Evolutionary conservation across 2,888 invertebrate genomes (phyloP).

Genomic region (Abrostola triplasia): DNA sequence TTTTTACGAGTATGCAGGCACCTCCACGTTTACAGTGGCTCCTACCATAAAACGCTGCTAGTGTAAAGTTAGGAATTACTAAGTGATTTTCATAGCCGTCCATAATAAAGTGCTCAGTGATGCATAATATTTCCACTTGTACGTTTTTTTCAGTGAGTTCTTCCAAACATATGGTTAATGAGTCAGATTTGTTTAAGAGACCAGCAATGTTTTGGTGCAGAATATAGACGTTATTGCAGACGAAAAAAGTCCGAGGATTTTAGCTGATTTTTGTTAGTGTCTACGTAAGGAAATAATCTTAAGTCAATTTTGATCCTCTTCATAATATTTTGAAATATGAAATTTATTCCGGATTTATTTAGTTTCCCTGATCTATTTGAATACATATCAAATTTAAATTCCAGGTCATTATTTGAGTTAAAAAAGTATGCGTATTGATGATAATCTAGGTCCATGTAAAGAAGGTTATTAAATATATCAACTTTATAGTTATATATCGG

Average conservation of each 20-base stretch:
- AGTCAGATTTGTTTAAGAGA: no score
- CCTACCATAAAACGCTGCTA: slow-evolving; percentile 2
- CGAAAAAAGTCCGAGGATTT: slow-evolving; percentile 13
- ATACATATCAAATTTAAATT: not conserved
- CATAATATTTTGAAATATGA: not conserved
- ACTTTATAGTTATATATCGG: slow-evolving; percentile 1
- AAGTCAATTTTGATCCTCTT: slow-evolving; percentile 8
- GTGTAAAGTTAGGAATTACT: slow-evolving; percentile 6
- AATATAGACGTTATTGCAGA: slow-evolving; percentile 10
- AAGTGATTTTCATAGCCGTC: slow-evolving; percentile 6
- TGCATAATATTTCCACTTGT: slow-evolving; percentile 9
- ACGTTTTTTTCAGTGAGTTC: slow-evolving; percentile 1
- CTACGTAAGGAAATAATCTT: slow-evolving; percentile 3
- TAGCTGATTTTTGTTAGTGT: not conserved
- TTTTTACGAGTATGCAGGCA: slow-evolving; percentile 4
- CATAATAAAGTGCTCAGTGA: slow-evolving; percentile 11
- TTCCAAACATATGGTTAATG: slow-evolving; percentile 6
- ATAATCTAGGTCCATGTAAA: not conserved
- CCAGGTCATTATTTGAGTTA: not conserved
- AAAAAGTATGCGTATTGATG: not conserved
- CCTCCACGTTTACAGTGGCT: not conserved
- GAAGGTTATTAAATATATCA: not conserved
- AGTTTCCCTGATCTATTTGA: not conserved
- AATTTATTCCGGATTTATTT: not conserved
- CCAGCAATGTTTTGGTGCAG: no score